Conservation (phyloP, 1,140 invertebrate species). For the Drosophila ogumai region DNA sequence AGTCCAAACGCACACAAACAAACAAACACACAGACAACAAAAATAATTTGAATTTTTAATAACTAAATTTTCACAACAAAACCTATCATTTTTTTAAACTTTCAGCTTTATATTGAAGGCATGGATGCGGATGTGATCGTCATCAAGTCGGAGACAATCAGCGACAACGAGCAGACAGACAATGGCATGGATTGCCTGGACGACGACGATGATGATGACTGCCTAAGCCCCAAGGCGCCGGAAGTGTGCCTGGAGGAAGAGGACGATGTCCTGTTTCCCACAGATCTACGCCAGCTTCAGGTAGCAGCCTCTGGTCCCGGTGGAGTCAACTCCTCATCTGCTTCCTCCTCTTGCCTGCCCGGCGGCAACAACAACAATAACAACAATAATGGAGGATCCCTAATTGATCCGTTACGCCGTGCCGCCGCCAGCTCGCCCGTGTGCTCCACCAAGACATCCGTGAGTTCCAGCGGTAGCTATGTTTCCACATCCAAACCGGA, state of each 20-base stretch:
- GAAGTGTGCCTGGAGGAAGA: constrained; percentile 82
- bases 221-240: constrained; percentile 75
- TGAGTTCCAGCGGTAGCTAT: constrained; percentile 66
- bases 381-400: constrained; percentile 3
- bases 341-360: constrained; percentile 5
- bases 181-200: constrained; percentile 75
- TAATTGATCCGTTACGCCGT: constrained; percentile 39
- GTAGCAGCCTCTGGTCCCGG: constrained; percentile 40
- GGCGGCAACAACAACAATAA: constrained; percentile 13
- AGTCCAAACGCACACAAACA: background rate
- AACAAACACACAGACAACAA: no score
- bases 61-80: background rate
- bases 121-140: constrained; percentile 81
- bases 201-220: constrained; percentile 80
- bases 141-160: constrained; percentile 82
- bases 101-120: constrained; percentile 62
- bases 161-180: constrained; percentile 81
- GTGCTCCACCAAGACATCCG: constrained; percentile 69
- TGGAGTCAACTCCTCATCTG: constrained; percentile 9
- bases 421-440: constrained; percentile 65
- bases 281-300: constrained; percentile 67
- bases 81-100: background rate
- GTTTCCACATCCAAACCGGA: constrained; percentile 58
- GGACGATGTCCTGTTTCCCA: constrained; percentile 73
- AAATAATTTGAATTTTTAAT: background rate